Evolutionary conservation across 1,140 invertebrate genomes (phyloP).

Genomic region (Steinernema khuongi): DNA sequence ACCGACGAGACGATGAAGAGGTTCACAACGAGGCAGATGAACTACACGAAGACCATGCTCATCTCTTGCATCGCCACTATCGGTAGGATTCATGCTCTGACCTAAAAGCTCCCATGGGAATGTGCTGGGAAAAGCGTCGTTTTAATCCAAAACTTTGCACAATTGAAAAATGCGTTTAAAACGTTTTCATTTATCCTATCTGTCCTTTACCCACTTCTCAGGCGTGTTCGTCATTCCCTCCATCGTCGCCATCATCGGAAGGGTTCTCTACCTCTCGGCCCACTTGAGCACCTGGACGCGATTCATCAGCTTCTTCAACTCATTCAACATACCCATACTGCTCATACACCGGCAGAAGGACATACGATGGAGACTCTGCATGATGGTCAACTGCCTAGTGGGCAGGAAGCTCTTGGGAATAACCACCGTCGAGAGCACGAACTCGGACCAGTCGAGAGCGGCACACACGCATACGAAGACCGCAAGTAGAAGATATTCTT

Average conservation of each 20-base stretch:
- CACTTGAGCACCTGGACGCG: background rate
- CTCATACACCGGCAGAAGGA: background rate
- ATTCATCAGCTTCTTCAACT: background rate
- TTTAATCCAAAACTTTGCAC: no score
- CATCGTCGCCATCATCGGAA: background rate
- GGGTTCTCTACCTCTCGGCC: no score
- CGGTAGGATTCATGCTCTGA: background rate
- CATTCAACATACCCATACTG: background rate
- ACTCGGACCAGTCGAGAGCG: no score
- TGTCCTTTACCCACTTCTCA: background rate
- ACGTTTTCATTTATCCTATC: no score
- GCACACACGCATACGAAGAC: no score
- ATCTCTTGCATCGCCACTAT: background rate
- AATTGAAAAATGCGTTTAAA: no score
- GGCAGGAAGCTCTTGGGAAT: no score
- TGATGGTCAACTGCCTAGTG: background rate
- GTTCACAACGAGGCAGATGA: background rate
- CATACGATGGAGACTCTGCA: background rate
- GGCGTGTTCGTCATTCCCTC: background rate
- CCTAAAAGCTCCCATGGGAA: no score
- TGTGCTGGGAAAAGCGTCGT: no score
- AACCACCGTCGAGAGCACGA: no score
- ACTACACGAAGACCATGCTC: constrained; percentile 14
- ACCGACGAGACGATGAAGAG: background rate
- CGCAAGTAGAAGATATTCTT: no score